Percentiles rank a stretch among this genome's conserved stretches.
These are phyloP conservation scores for Ceraclea dissimilis DNA, from an alignment of 2,888 invertebrate species.

Conservation along the genomic window DNA sequence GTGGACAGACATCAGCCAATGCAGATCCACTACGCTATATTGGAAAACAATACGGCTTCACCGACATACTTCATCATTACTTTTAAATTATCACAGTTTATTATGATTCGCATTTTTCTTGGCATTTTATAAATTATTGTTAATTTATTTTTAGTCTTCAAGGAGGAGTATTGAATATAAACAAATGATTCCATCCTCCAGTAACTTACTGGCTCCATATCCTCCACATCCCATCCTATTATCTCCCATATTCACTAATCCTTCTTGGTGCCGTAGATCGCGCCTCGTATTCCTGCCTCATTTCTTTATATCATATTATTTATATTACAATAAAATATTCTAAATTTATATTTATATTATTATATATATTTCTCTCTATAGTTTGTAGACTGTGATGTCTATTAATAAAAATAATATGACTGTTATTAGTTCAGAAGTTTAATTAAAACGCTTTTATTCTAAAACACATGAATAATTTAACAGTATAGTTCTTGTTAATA, in stretches of 20 bases:
- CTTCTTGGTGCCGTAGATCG: slow-evolving; percentile 25
- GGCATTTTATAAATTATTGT: slow-evolving; percentile 15
- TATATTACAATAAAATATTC: slow-evolving; percentile 16
- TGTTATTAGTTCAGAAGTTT: slow-evolving; percentile 22
- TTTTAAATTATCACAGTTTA: slow-evolving; percentile 24
- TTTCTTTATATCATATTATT: slow-evolving; percentile 13
- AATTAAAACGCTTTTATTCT: neutral
- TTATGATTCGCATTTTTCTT: slow-evolving; percentile 27
- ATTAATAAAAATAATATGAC: slow-evolving; percentile 14
- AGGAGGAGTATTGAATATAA: slow-evolving; percentile 23
- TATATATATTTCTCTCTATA: slow-evolving; percentile 19
- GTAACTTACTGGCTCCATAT: neutral
- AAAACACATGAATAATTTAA: neutral
- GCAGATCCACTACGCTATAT: neutral
- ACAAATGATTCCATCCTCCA: neutral
- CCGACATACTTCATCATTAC: slow-evolving; percentile 24
- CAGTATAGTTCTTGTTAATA: slow-evolving; percentile 17
- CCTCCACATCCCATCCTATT: neutral
- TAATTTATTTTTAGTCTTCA: slow-evolving; percentile 22
- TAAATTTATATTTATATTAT: slow-evolving; percentile 7
- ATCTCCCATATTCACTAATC: slow-evolving; percentile 20
- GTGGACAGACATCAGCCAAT: neutral
- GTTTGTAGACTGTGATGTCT: slow-evolving; percentile 27
- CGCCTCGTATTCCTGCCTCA: slow-evolving; percentile 25
- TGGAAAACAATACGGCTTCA: slow-evolving; percentile 18